These are phyloP conservation scores for Lochmaea capreae DNA, from an alignment of 2,888 invertebrate genomes.

Conservation along the genomic window DNA sequence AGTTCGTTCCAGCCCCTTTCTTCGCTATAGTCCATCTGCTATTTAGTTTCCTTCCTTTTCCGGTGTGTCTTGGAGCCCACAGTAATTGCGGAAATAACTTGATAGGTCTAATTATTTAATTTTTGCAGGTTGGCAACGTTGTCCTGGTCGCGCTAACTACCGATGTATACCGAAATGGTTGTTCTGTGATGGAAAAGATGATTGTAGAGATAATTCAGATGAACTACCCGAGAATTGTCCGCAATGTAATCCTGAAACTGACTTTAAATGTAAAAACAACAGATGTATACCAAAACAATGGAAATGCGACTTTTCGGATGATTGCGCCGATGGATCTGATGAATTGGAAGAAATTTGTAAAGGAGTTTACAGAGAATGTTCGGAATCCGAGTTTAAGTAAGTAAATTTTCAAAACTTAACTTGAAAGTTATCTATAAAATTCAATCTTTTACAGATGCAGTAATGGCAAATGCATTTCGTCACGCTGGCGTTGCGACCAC, in stretches of 20 bases:
- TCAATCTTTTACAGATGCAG: constrained; percentile 67
- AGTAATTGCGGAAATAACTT: no score
- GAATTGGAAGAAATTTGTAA: constrained; percentile 85
- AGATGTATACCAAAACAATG: constrained; percentile 74
- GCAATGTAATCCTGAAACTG: constrained; percentile 85
- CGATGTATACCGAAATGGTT: constrained; percentile 98
- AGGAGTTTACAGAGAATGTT: constrained; percentile 87
- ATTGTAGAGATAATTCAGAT: constrained; percentile 95
- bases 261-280: constrained; percentile 93
- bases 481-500: constrained; percentile 94
- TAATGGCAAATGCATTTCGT: constrained; percentile 92
- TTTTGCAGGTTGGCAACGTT: constrained; percentile 83
- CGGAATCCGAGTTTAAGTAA: constrained; percentile 85
- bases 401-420: not conserved
- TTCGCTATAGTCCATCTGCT: no score
- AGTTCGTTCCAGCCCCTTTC: no score
- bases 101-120: no score
- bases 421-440: no score
- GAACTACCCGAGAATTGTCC: constrained; percentile 93
- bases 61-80: no score
- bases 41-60: no score
- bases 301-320: constrained; percentile 97
- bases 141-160: constrained; percentile 93
- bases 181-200: constrained; percentile 98
- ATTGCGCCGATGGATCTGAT: constrained; percentile 95